These are phyloP conservation scores for Myxocyprinus asiaticus DNA, from an alignment of 2,113 vertebrate species.

Conservation along the genomic window DNA sequence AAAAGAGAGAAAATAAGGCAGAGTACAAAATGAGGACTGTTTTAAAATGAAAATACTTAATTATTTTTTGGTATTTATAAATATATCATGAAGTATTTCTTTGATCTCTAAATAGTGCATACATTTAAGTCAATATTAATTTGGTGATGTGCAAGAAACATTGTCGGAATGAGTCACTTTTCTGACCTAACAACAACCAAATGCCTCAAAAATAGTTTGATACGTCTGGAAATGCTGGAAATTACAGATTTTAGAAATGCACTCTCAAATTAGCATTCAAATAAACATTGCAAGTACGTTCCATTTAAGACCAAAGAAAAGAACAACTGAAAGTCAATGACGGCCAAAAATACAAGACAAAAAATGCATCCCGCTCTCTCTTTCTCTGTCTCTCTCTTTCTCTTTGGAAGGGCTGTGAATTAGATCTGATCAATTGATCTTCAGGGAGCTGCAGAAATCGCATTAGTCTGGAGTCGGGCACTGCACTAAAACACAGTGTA, in stretches of 20 bases:
- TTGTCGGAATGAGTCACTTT: background rate
- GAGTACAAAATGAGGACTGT: background rate
- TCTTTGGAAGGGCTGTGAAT: slow-evolving; percentile 81
- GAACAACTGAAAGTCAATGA: slow-evolving; percentile 50
- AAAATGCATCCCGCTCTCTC: slow-evolving; percentile 38
- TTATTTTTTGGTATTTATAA: background rate
- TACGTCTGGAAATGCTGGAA: background rate
- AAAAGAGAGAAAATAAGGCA: background rate
- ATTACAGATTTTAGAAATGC: slow-evolving; percentile 4
- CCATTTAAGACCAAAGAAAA: slow-evolving; percentile 56
- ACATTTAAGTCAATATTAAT: too few relatives aligned
- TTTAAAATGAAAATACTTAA: background rate
- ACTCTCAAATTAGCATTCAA: slow-evolving; percentile 52
- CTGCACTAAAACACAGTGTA: slow-evolving; percentile 96
- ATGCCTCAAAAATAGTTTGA: too few relatives aligned
- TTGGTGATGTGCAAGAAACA: background rate
- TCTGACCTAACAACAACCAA: background rate
- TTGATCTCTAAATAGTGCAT: background rate
- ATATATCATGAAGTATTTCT: background rate
- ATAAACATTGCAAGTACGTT: slow-evolving; percentile 40
- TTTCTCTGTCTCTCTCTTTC: slow-evolving; percentile 49
- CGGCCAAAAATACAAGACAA: slow-evolving; percentile 54
- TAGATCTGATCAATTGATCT: slow-evolving; percentile 99
- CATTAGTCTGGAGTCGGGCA: slow-evolving; percentile 99
- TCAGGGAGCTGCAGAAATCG: slow-evolving; percentile 95